phyloP scores from a whole-genome alignment of 2,113 vertebrate species.

The Myotis yumanensis region DNA sequence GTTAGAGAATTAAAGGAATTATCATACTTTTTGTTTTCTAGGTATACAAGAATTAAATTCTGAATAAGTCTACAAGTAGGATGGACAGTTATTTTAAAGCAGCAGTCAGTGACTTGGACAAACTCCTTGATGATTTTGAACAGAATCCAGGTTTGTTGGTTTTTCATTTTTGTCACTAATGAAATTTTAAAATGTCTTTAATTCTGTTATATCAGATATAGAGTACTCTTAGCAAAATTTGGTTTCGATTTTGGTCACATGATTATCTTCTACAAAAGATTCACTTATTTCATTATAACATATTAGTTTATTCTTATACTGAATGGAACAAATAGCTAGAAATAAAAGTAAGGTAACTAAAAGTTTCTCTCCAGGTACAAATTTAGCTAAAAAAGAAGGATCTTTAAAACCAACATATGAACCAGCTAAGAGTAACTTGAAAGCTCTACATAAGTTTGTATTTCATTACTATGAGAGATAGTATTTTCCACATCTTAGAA shows the following conservation, averaged over 20 bases:
- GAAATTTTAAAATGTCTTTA: conserved; percentile 19
- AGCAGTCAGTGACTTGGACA: conserved; percentile 96
- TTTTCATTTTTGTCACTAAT: background rate
- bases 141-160: conserved; percentile 91
- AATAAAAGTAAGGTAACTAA: background rate
- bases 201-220: background rate
- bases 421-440: conserved; percentile 1
- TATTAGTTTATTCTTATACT: conserved; percentile 41
- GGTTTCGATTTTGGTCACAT: conserved; percentile 38
- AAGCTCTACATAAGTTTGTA: background rate
- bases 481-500: conserved; percentile 6
- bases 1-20: conserved; percentile 19
- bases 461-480: conserved; percentile 9
- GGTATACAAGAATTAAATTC: conserved; percentile 72
- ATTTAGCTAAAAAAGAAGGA: conserved; percentile 28
- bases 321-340: background rate
- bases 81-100: conserved; percentile 99
- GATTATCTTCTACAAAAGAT: background rate
- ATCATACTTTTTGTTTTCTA: conserved; percentile 69
- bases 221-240: conserved; percentile 34
- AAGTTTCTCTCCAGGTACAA: conserved; percentile 38
- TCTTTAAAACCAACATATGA: background rate
- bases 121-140: conserved; percentile 98
- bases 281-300: conserved; percentile 20
- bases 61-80: conserved; percentile 76